Conservation (phyloP, 2,113 vertebrate species). For the Pundamilia nyererei region DNA sequence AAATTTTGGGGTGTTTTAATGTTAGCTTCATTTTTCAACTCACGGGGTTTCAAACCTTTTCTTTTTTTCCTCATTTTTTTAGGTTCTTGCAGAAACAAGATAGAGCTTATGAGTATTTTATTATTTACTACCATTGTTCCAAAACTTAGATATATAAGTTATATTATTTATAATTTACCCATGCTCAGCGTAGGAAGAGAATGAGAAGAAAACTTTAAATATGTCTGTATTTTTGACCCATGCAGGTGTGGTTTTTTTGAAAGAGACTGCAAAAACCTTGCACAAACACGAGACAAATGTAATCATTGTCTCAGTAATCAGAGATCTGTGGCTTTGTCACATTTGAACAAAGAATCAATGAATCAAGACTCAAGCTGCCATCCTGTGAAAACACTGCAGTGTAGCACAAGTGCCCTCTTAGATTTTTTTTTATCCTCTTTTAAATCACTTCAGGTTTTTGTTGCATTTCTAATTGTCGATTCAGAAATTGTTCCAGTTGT, state of each 20-base stretch:
- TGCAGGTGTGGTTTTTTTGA: rapidly evolving
- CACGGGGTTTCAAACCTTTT: background rate
- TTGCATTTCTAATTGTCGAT: slow-evolving; percentile 43
- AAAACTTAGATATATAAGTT: background rate
- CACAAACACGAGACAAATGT: background rate
- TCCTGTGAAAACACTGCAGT: background rate
- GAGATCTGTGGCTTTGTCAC: slow-evolving; percentile 12
- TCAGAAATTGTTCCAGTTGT: slow-evolving; percentile 40
- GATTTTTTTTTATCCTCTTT: background rate
- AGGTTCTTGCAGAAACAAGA: background rate
- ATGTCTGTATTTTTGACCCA: background rate
- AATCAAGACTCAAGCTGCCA: background rate
- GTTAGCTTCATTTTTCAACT: background rate
- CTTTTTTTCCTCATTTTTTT: background rate
- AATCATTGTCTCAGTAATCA: slow-evolving; percentile 1
- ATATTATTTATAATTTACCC: background rate
- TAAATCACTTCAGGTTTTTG: slow-evolving; percentile 30
- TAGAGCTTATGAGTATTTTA: background rate
- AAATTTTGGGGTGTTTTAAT: background rate
- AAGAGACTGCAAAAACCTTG: background rate
- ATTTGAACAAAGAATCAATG: slow-evolving; percentile 23
- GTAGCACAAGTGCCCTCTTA: slow-evolving; percentile 1
- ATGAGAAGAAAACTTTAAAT: background rate
- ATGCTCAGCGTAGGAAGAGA: background rate
- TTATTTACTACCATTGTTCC: background rate